Base-by-base conservation (phyloP, 2,888 invertebrate genomes). In the Eumerus sabulonum region DNA sequence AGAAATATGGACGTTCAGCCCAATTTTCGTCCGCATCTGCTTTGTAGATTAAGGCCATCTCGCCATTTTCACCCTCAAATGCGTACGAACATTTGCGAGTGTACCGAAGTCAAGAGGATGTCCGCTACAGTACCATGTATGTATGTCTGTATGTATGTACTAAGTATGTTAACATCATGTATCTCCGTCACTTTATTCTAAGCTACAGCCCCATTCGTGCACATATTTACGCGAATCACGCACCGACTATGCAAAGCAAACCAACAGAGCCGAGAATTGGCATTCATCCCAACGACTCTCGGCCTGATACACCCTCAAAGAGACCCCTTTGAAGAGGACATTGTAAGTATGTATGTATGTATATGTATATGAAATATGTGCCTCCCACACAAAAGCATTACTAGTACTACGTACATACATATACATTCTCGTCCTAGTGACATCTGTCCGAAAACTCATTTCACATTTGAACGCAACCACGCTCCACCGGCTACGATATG, bases 161-260 rank as follows among this genome's bases (percentile, higher is more conserved):
- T 11, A 11, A 36, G 36, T n/a, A n/a, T n/a, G 76, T 72, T 67
- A 62, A 72, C 76, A 73, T 62, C 50, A 18, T 77, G 66, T 67
- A 67, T 72, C 47, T 77, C 72, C 72, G 60, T 56, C 56, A 63
- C 12, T 40, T 40, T 11, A 11, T 36, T 9, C 7, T 11, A 11
- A 36, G 36, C 7, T 36, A 11, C 12, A 40, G 3, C 3, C 12
- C 2, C 11, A 40, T 40, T 12, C 66, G 42, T 72, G 62, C 67
- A 67, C 73, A 77, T 63, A 68, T 77, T 77, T 68, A 77, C 57
- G 57, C 77, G 73, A 73, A 68, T 73, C 73, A 77, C 77, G 77
- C 77, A 73, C 73, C 57, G 62, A 73, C 62, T 73, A 77, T 63
- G 77, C 62, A 62, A 77, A 73, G 57, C 67, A 77, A 73, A 42